A percentile compares a stretch with the other conserved stretches of the same genome.
phyloP scores from a whole-genome alignment of 1,140 invertebrate species.

The Eurosta solidaginis region DNA sequence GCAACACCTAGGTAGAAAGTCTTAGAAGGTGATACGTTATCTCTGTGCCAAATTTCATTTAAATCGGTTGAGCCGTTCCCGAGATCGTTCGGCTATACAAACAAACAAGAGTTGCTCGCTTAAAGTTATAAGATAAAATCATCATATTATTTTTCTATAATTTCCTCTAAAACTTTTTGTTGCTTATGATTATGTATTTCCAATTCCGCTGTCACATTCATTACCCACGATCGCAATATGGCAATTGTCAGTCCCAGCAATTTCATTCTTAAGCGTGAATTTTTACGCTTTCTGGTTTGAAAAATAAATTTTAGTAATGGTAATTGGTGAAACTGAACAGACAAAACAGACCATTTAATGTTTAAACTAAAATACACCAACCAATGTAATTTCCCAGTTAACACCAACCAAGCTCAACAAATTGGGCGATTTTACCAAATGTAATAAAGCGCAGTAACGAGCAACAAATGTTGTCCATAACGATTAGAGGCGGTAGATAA shows the following conservation, averaged over 20 bases:
- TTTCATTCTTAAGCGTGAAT: neutral
- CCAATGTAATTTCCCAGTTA: neutral
- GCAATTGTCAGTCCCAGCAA: neutral
- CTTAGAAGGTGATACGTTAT: too few relatives aligned
- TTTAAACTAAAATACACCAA: neutral
- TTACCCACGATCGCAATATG: too few relatives aligned
- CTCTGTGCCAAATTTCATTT: too few relatives aligned
- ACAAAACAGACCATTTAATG: neutral
- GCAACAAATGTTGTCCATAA: slow-evolving; percentile 9
- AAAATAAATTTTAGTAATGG: neutral
- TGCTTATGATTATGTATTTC: too few relatives aligned
- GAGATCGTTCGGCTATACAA: too few relatives aligned
- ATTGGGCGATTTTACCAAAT: neutral
- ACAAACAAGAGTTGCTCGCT: too few relatives aligned
- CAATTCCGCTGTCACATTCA: too few relatives aligned
- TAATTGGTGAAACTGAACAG: neutral
- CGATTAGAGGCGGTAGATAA: slow-evolving; percentile 16
- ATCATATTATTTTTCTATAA: too few relatives aligned
- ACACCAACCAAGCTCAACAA: neutral
- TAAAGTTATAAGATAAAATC: too few relatives aligned
- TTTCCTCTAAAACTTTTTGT: too few relatives aligned
- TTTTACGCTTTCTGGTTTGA: neutral
- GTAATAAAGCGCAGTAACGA: slow-evolving; percentile 18
- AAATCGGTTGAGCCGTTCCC: too few relatives aligned
- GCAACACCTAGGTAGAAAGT: too few relatives aligned